These are phyloP conservation scores for Rattus norvegicus DNA, from an alignment of 2,113 vertebrate genomes.

Conservation along the genomic window DNA sequence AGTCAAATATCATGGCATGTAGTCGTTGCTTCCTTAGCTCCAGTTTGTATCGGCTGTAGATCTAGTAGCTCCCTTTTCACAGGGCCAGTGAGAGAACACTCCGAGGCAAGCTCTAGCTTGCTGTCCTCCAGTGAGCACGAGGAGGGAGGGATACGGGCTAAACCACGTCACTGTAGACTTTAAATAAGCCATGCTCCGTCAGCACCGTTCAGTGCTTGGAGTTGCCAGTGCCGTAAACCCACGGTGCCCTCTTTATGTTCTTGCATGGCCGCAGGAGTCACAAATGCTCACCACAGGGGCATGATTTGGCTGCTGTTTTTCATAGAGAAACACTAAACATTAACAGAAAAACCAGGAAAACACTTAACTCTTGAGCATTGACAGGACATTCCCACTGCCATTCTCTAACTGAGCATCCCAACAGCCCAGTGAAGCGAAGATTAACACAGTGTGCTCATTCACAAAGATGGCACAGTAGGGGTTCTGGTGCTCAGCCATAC, in stretches of 20 bases:
- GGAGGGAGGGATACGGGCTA: slow-evolving; percentile 8
- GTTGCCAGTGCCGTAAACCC: slow-evolving; percentile 31
- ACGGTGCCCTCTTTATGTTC: not conserved
- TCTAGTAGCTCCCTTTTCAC: rapidly evolving
- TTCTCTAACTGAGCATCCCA: not conserved
- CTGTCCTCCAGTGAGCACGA: not conserved
- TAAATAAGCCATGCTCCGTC: slow-evolving; percentile 13
- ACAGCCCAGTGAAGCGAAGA: not conserved
- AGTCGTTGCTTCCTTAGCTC: not conserved
- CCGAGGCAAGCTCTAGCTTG: not conserved
- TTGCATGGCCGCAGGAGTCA: not conserved
- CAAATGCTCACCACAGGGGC: not conserved
- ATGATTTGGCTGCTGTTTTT: not conserved
- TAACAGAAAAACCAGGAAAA: not conserved
- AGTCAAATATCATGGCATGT: not conserved
- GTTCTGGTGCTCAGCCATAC: not conserved
- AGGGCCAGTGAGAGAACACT: not conserved
- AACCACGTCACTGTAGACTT: not conserved
- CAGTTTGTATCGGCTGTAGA: not conserved
- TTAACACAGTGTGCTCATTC: not conserved
- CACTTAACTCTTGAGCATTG: not conserved
- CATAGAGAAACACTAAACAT: slow-evolving; percentile 7
- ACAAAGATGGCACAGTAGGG: not conserved
- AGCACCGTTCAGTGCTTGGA: slow-evolving; percentile 24
- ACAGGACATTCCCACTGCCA: not conserved